Percentiles rank a stretch among this genome's conserved stretches.
Conservation (phyloP, 2,113 vertebrate species). For the Erpornis zantholeuca region DNA sequence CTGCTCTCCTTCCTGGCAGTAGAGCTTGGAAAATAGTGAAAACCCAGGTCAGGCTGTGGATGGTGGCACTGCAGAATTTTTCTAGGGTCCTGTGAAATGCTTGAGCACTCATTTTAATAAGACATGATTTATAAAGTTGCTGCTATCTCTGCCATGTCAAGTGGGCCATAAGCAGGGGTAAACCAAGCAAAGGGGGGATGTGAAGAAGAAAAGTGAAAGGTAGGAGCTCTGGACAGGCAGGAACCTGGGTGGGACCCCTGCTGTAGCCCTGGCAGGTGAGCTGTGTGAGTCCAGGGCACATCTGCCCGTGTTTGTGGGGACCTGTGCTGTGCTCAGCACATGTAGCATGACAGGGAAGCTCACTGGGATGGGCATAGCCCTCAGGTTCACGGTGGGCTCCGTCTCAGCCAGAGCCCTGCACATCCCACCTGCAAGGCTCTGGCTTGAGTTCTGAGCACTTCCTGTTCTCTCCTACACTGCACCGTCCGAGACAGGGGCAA, state of each 20-base stretch:
- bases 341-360: accelerated
- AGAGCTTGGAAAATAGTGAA: neutral
- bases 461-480: neutral
- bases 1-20: neutral
- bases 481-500: accelerated
- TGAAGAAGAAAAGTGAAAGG: neutral
- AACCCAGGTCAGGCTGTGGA: neutral
- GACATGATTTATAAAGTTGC: accelerated
- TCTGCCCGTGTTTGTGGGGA: accelerated
- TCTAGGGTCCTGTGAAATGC: accelerated
- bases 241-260: accelerated
- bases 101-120: neutral
- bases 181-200: neutral
- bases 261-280: neutral
- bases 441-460: accelerated
- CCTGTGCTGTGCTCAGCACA: accelerated
- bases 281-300: accelerated
- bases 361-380: neutral
- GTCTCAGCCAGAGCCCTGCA: neutral
- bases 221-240: neutral
- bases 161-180: neutral
- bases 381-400: neutral
- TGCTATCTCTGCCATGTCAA: neutral
- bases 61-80: neutral
- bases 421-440: neutral